Evolutionary conservation across 2,797 vertebrate species (phyloP), one percentile per base, ranked within the genome.

Genomic region (Hoplostethus atlanticus): DNA sequence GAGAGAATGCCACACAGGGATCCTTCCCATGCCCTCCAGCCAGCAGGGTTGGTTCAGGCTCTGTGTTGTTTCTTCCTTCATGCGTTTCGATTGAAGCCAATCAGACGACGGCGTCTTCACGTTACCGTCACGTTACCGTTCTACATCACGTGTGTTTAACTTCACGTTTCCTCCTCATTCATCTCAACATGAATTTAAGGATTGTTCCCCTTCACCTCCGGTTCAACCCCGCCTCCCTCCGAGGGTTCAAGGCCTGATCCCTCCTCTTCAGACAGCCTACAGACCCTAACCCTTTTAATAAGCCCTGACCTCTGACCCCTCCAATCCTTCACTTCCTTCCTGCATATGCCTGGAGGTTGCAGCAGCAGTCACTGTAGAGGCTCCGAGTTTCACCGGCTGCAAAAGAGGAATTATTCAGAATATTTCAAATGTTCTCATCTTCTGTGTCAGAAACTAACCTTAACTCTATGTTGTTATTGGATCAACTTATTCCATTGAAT

Each of bases 31-130:
- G 80, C 69, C 79, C 84, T 73, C 84, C 47, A 66, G 66, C 55
- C 79, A 68, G 8, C 54, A 31, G 28, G 34, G 58, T 36, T 60
- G 63, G 36, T 4, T 73, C 83, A 78, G 80, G 80, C 69, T 57
- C 66, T 64, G 42, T 48, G 78, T 47, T 86, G 82, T 91, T 90
- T 88, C 84, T 42, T 52, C 88, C 89, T 82, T 68, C 80, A 79
- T 70, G 55, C 55, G 76, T 77, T 73, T 46, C n/a, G n/a, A n/a
- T n/a, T n/a, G n/a, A n/a, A 21, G 21, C 13, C 3, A 67, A 64
- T 58, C 4, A 31, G 73, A 54, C 47, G 31, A 48, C 34, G 65
- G 36, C 8, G 34, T 56, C 73, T 78, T 40, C 34, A 50, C 17
- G 47, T 21, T 21, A 21, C 21, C 21, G 1, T 21, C 21, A 21